Evolutionary conservation across 2,888 invertebrate genomes (phyloP).

Genomic region (Trissolcus japonicus): DNA sequence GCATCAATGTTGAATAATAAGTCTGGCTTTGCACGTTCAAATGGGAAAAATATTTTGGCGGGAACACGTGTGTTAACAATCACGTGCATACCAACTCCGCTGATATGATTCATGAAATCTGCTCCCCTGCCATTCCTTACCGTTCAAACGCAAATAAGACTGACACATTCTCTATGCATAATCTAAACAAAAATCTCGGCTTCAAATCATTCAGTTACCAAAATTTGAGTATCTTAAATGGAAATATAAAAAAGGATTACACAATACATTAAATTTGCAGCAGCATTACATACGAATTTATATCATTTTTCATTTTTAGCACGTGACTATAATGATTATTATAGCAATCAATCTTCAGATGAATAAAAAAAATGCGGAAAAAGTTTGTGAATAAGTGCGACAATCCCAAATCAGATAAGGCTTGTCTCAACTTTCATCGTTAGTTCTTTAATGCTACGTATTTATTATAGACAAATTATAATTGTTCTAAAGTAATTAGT

Average conservation of each 20-base stretch:
- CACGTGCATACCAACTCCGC: conserved; percentile 25
- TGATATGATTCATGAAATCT: conserved; percentile 44
- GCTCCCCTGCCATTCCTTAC: conserved; percentile 12
- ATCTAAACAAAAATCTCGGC: neutral
- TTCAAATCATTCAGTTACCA: neutral
- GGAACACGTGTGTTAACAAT: conserved; percentile 39
- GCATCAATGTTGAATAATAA: conserved; percentile 29
- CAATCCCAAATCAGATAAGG: no score
- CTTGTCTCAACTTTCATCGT: conserved; percentile 22
- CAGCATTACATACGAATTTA: conserved; percentile 42
- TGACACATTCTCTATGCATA: neutral
- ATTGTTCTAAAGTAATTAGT: conserved; percentile 36
- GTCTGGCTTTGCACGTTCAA: conserved; percentile 32
- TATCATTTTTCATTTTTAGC: conserved; percentile 19
- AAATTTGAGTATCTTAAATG: no score
- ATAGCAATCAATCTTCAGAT: conserved; percentile 16
- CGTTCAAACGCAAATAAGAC: neutral
- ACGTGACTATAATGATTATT: conserved; percentile 6
- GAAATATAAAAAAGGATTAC: conserved; percentile 4
- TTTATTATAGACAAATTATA: conserved; percentile 31
- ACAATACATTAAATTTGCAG: conserved; percentile 23
- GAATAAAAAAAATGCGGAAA: neutral
- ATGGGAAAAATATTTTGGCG: conserved; percentile 43
- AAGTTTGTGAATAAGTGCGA: neutral
- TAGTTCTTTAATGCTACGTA: conserved; percentile 12